Conservation (phyloP, 2,113 vertebrate genomes). For the Oncorhynchus nerka region DNA sequence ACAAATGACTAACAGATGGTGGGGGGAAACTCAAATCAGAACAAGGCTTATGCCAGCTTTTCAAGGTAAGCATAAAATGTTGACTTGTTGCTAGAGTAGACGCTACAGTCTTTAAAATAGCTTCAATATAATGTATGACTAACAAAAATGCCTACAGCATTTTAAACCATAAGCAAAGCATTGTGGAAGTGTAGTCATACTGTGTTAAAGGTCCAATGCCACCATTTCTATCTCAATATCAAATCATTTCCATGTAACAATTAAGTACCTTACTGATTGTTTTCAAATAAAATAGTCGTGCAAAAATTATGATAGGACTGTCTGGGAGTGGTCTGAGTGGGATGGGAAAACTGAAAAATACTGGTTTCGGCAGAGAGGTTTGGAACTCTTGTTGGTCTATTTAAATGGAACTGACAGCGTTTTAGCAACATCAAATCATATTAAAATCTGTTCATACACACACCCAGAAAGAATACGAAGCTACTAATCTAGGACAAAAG, state of each 20-base stretch:
- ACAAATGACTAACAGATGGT: slow-evolving; percentile 34
- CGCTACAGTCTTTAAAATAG: neutral
- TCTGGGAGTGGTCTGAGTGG: neutral
- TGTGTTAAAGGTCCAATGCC: too few relatives aligned
- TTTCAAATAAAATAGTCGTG: too few relatives aligned
- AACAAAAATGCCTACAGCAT: neutral
- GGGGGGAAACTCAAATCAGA: slow-evolving; percentile 3
- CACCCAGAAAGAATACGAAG: too few relatives aligned
- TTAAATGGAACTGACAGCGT: too few relatives aligned
- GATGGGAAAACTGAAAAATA: neutral
- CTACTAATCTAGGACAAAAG: too few relatives aligned
- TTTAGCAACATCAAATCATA: too few relatives aligned
- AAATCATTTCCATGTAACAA: too few relatives aligned
- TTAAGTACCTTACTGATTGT: too few relatives aligned
- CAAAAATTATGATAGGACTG: too few relatives aligned
- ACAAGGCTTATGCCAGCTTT: neutral
- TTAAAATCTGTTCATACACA: too few relatives aligned
- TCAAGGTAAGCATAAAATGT: neutral
- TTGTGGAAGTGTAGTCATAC: neutral
- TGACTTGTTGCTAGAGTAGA: neutral
- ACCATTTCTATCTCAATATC: too few relatives aligned
- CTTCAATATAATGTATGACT: neutral
- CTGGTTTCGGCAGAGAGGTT: neutral
- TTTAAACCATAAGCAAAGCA: neutral
- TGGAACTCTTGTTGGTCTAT: too few relatives aligned